Percentiles rank a stretch among this genome's conserved stretches.
These are phyloP conservation scores for Osmerus mordax DNA, from an alignment of 2,113 vertebrate species.

Conservation along the genomic window DNA sequence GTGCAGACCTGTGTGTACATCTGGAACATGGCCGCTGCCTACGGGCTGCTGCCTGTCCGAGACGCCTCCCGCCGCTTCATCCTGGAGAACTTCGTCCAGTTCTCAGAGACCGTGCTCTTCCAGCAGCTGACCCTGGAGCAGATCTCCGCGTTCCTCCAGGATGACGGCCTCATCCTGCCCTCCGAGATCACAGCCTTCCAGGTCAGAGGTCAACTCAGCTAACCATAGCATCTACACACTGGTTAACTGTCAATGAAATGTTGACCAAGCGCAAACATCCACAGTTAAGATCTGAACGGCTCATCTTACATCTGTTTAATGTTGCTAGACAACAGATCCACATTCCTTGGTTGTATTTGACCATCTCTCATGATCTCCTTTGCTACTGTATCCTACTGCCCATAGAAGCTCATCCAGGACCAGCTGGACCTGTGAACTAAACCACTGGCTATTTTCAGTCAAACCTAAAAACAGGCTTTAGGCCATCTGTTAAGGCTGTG, in stretches of 20 bases:
- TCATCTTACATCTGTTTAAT: too few species aligned
- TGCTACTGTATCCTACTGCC: too few species aligned
- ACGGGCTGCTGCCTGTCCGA: conserved; percentile 67
- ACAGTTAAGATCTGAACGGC: too few species aligned
- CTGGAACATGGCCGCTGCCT: conserved; percentile 78
- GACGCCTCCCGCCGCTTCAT: conserved; percentile 71
- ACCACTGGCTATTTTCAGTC: conserved; percentile 51
- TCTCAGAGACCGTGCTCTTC: conserved; percentile 76
- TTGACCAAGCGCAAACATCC: too few species aligned
- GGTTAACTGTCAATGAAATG: too few species aligned
- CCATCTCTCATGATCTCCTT: too few species aligned
- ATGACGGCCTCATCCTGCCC: conserved; percentile 73
- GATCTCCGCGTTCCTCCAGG: conserved; percentile 77
- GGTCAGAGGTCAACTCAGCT: conserved; percentile 68
- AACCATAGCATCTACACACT: background rate
- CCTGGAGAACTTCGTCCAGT: conserved; percentile 78
- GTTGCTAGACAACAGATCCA: too few species aligned
- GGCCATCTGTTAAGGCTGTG: conserved; percentile 52
- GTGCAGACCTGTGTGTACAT: conserved; percentile 80
- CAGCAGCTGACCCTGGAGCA: conserved; percentile 78
- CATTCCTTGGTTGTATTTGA: too few species aligned
- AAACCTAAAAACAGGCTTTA: conserved; percentile 49
- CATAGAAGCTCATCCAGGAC: too few species aligned
- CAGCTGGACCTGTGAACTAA: too few species aligned
- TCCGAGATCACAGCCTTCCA: conserved; percentile 78